Percentiles rank a stretch among this genome's conserved stretches.
Evolutionary conservation across 1,140 invertebrate species (phyloP).

Genomic region (Heliconius eleuchia): DNA sequence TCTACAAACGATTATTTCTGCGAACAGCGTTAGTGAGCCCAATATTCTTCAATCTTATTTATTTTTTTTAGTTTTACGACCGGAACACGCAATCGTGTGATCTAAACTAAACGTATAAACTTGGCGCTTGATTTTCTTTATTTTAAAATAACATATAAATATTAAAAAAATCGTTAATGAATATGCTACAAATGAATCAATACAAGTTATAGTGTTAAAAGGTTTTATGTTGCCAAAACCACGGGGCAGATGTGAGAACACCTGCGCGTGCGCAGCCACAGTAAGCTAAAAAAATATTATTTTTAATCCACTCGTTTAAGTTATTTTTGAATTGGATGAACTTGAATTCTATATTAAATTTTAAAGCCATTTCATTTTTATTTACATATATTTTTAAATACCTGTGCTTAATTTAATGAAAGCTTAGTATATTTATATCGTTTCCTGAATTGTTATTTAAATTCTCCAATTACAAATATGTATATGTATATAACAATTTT

Average conservation of each 20-base stretch:
- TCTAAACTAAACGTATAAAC: background rate
- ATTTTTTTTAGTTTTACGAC: background rate
- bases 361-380: background rate
- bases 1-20: slow-evolving; percentile 1
- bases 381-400: background rate
- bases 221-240: slow-evolving; percentile 8
- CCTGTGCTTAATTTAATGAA: background rate
- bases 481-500: too few relatives aligned
- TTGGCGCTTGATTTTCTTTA: background rate
- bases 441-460: background rate
- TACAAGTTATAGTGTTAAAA: slow-evolving; percentile 8
- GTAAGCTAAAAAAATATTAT: background rate
- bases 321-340: background rate
- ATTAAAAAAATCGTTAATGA: background rate
- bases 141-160: background rate
- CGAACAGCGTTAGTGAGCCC: background rate
- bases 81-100: background rate
- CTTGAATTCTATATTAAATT: background rate
- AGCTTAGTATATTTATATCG: background rate
- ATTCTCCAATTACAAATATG: background rate
- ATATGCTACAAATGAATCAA: background rate
- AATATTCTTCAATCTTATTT: background rate
- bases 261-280: background rate
- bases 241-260: background rate
- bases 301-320: background rate